Percentiles rank a stretch among this genome's conserved stretches.
phyloP scores from a whole-genome alignment of 2,797 vertebrate genomes.

The Mallotus villosus region DNA sequence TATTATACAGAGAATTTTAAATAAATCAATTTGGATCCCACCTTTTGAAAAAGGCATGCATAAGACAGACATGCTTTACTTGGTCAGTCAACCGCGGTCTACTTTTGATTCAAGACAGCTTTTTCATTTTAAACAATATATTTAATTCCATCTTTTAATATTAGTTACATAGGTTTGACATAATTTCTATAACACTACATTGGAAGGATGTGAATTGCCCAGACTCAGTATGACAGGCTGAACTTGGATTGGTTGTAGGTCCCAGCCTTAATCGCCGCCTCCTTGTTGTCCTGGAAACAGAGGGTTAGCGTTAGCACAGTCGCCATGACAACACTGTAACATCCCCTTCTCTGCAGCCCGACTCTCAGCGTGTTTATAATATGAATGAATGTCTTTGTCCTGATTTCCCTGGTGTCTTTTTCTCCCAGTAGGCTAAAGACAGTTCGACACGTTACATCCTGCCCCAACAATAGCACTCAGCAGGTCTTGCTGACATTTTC shows the following conservation, averaged over 20 bases:
- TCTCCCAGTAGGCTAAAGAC: slow-evolving; percentile 11
- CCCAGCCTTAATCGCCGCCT: slow-evolving; percentile 80
- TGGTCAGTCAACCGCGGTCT: background rate
- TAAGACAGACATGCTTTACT: background rate
- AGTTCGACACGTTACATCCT: slow-evolving; percentile 32
- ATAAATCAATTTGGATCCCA: background rate
- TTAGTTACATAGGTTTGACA: slow-evolving; percentile 52
- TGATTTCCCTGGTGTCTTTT: slow-evolving; percentile 37
- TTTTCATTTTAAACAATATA: slow-evolving; percentile 53
- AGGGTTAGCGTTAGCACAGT: slow-evolving; percentile 44
- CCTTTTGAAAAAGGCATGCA: background rate
- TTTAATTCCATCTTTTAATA: slow-evolving; percentile 71
- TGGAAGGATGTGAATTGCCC: slow-evolving; percentile 33
- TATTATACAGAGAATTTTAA: background rate
- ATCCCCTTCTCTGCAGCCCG: slow-evolving; percentile 27
- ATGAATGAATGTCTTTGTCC: slow-evolving; percentile 36
- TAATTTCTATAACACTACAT: slow-evolving; percentile 47
- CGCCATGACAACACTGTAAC: slow-evolving; percentile 54
- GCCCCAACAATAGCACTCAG: slow-evolving; percentile 44
- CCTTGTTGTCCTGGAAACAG: slow-evolving; percentile 79
- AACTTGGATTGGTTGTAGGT: slow-evolving; percentile 66
- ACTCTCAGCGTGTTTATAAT: slow-evolving; percentile 32
- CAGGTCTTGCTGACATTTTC: slow-evolving; percentile 47
- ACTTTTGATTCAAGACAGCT: too few relatives aligned
- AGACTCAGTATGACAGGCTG: slow-evolving; percentile 71